A percentile compares a stretch with the other conserved stretches of the same genome.
Conservation (phyloP, 1,140 invertebrate genomes). For the Pogonomyrmex californicus region DNA sequence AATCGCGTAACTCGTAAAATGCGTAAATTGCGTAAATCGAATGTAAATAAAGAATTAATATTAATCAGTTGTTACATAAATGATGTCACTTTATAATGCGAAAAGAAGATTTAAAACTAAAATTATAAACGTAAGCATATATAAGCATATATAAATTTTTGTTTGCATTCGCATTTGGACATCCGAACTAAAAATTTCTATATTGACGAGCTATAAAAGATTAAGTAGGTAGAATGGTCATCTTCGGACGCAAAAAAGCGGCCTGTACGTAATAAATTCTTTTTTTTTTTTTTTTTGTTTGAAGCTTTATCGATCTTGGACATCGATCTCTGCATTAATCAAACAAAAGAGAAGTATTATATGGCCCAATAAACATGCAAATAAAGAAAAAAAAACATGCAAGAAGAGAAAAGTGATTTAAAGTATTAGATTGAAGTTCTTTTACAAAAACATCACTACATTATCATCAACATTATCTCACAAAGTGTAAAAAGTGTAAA, state of each 20-base stretch:
- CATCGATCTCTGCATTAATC: background rate
- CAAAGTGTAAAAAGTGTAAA: background rate
- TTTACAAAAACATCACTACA: background rate
- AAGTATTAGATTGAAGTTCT: background rate
- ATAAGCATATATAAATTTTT: too few relatives aligned
- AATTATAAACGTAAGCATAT: too few relatives aligned
- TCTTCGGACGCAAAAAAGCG: background rate
- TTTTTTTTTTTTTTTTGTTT: background rate
- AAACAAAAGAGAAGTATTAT: background rate
- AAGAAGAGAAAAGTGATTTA: conserved; percentile 6
- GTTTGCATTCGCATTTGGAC: background rate
- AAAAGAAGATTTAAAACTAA: too few relatives aligned
- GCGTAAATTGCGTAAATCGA: background rate
- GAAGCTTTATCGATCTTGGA: background rate
- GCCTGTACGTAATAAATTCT: background rate
- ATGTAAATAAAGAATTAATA: too few relatives aligned
- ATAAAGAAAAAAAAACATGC: background rate
- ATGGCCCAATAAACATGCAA: background rate
- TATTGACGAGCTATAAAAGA: background rate
- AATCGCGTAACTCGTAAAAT: too few relatives aligned
- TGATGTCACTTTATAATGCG: background rate
- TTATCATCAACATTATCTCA: too few relatives aligned
- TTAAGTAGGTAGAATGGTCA: background rate
- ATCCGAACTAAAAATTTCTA: background rate
- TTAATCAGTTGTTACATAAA: background rate